A percentile compares a stretch with the other conserved stretches of the same genome.
Conservation (phyloP, 1,140 invertebrate genomes). For the Rhagoletis zephyria region DNA sequence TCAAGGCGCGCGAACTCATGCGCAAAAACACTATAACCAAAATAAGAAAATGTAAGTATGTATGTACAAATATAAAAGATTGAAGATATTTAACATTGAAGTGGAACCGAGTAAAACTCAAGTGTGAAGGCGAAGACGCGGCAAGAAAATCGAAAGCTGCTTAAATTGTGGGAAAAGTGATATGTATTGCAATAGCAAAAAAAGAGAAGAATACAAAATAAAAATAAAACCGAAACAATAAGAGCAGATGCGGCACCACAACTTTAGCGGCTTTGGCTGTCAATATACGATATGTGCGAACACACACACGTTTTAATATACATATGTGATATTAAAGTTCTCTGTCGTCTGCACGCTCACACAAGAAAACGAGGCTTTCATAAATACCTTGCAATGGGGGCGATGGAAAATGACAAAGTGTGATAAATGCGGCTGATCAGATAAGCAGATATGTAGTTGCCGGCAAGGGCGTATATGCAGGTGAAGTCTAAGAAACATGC, state of each 20-base stretch:
- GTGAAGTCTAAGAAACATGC: neutral
- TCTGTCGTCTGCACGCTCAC: too few relatives aligned
- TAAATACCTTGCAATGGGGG: too few relatives aligned
- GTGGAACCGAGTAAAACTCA: too few relatives aligned
- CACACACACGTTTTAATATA: neutral
- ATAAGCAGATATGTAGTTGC: slow-evolving; percentile 12
- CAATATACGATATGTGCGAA: neutral
- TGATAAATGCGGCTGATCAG: slow-evolving; percentile 29
- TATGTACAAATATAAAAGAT: too few relatives aligned
- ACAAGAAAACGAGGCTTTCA: too few relatives aligned
- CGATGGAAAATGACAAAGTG: slow-evolving; percentile 21
- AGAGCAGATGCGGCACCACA: slow-evolving; percentile 2
- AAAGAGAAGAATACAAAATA: neutral
- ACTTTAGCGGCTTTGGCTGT: neutral
- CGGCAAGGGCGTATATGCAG: neutral
- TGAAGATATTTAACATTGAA: too few relatives aligned
- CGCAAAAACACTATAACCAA: too few relatives aligned
- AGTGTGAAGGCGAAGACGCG: too few relatives aligned
- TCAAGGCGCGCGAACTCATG: too few relatives aligned
- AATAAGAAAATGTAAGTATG: too few relatives aligned
- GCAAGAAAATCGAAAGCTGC: neutral
- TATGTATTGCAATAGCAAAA: too few relatives aligned
- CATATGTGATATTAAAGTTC: neutral
- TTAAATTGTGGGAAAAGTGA: slow-evolving; percentile 1
- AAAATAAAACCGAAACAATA: neutral